Conservation (phyloP, 2,797 vertebrate species). For the Megaceryle alcyon region DNA sequence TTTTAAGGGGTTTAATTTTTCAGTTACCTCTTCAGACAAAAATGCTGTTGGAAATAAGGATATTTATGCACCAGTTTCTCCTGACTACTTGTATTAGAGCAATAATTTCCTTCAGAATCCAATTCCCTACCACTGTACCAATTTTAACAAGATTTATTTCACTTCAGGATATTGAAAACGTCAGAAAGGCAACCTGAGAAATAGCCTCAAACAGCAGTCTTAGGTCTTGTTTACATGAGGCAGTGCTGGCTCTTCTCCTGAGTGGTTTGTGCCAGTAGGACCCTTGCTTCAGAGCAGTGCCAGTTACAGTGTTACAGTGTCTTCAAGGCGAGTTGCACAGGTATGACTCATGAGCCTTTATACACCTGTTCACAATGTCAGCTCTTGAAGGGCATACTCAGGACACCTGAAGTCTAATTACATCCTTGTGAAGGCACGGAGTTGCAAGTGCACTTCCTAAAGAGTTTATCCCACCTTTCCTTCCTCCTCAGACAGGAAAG, state of each 20-base stretch:
- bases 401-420: not conserved
- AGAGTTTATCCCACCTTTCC: not conserved
- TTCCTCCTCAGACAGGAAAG: not conserved
- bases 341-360: not conserved
- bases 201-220: not conserved
- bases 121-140: not conserved
- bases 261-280: fast-evolving
- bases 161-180: not conserved
- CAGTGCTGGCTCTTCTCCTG: not conserved
- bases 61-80: not conserved
- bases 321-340: fast-evolving
- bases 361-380: fast-evolving
- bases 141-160: not conserved
- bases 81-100: not conserved
- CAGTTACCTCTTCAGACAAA: not conserved
- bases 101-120: not conserved
- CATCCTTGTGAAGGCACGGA: not conserved
- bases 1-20: not conserved
- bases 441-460: not conserved
- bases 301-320: fast-evolving
- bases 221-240: not conserved
- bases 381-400: not conserved
- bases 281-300: too few relatives aligned
- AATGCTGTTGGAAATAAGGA: not conserved
- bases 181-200: not conserved